Evolutionary conservation across 2,113 vertebrate genomes (phyloP).

Genomic region (Forbesichthys agassizii): DNA sequence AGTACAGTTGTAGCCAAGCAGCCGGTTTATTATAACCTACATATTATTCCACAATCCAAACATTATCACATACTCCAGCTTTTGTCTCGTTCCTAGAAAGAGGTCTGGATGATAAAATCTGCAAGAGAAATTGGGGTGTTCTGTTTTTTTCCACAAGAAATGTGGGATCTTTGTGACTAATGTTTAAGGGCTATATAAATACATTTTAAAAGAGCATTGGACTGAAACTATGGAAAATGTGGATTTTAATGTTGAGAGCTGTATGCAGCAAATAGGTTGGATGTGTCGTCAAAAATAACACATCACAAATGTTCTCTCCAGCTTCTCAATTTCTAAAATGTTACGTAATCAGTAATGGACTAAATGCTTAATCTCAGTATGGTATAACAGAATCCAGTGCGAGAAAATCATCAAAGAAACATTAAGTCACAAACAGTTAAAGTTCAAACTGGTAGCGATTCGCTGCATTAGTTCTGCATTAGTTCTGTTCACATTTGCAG

Average conservation of each 20-base stretch:
- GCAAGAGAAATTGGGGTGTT: no score
- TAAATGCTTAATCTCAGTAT: no score
- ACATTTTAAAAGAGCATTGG: no score
- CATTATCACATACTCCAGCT: neutral
- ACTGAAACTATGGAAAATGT: neutral
- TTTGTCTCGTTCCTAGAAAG: neutral
- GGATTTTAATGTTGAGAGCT: neutral
- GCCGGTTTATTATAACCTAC: neutral
- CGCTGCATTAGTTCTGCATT: neutral
- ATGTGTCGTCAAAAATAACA: neutral
- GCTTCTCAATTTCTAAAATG: no score
- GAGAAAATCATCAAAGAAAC: constrained; percentile 13
- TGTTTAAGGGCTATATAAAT: no score
- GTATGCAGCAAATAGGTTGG: neutral
- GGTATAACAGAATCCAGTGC: neutral
- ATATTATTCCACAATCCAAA: neutral
- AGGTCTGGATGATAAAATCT: no score
- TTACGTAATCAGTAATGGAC: no score
- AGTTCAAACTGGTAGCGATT: neutral
- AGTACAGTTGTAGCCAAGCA: no score
- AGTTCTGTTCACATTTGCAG: constrained; percentile 16
- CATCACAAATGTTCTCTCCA: no score
- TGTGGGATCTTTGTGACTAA: no score
- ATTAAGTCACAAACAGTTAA: constrained; percentile 15
- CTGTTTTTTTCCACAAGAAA: no score